Evolutionary conservation across 2,888 invertebrate species (phyloP), one percentile per base, ranked within the genome.

Genomic region (Drosophila yooni): DNA sequence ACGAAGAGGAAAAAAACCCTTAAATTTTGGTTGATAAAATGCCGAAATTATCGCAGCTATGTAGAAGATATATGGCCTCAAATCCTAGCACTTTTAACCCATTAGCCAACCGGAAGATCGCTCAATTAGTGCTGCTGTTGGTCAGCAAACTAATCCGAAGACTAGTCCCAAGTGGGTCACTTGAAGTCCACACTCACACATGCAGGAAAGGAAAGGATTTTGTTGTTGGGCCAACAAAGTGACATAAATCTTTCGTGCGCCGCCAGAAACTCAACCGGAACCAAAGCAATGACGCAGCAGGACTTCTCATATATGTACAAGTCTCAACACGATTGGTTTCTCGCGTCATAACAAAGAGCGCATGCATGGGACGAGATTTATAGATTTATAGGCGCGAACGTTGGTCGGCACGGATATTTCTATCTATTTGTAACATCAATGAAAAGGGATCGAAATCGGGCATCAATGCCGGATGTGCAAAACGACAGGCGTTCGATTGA

Each of bases 401-500:
- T 54, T 52, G 58, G 53, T 66, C 59, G 54, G 63, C 21, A 27
- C 53, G 68, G 43, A 48, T 50, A 54, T 65, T 69, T 71, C 73
- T 72, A 79, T 83, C 80, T 89, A 81, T 85, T 70, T 81, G 79
- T 70, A 74, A 56, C 68, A 82, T 80, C 83, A 76, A 76, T 65
- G 78, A 10, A 75, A 61, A 72, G 73, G 79, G 79, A 78, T 76
- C 68, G 53, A 51, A 76, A 58, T 71, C 75, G 68, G 77, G 69
- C 74, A 89, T 91, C 88, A 71, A 91, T 87, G 89, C 86, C 87
- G 91, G 87, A 88, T 90, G 81, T 66, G 74, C 78, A 76, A 90
- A 87, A 88, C 92, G 92, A 91, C 93, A 92, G 92, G 90, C 92
- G 92, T 87, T 89, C 92, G 92, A 92, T 92, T 92, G 92, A 92